Evolutionary conservation across 2,888 invertebrate species (phyloP).

Genomic region (Diarsia mendica): DNA sequence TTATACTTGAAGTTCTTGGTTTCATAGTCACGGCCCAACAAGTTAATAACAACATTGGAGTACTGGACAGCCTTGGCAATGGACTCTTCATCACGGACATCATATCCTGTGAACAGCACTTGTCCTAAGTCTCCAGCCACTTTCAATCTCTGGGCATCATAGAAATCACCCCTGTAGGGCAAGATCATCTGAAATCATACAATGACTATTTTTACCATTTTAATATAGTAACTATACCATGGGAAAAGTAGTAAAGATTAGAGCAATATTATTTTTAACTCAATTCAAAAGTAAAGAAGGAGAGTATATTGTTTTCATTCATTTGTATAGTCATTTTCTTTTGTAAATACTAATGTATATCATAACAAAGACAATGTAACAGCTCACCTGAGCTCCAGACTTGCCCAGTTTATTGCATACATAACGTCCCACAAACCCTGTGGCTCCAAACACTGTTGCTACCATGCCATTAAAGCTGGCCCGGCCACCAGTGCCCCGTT

Average conservation of each 20-base stretch:
- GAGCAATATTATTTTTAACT: background rate
- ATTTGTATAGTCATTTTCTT: background rate
- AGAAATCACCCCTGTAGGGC: constrained; percentile 97
- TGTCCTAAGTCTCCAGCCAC: constrained; percentile 98
- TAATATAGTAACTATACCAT: background rate
- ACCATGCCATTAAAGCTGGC: constrained; percentile 99
- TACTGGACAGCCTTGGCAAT: constrained; percentile 96
- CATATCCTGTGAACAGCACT: constrained; percentile 96
- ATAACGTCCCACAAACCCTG: constrained; percentile 96
- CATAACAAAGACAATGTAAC: constrained; percentile 7
- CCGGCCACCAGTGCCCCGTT: constrained; percentile 97
- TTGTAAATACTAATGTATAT: background rate
- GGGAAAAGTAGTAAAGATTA: background rate
- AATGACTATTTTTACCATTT: constrained; percentile 20
- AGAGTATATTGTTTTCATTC: background rate
- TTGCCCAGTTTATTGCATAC: constrained; percentile 97
- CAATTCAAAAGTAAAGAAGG: background rate
- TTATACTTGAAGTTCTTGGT: constrained; percentile 96
- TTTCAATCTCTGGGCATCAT: constrained; percentile 94
- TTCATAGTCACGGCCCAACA: constrained; percentile 97
- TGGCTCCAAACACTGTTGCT: constrained; percentile 99
- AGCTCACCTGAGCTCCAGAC: constrained; percentile 93
- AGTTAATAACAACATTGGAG: constrained; percentile 99
- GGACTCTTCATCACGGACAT: constrained; percentile 96
- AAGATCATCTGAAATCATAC: constrained; percentile 93